Conservation (phyloP, 2,113 vertebrate species). For the Gobio gobio region DNA sequence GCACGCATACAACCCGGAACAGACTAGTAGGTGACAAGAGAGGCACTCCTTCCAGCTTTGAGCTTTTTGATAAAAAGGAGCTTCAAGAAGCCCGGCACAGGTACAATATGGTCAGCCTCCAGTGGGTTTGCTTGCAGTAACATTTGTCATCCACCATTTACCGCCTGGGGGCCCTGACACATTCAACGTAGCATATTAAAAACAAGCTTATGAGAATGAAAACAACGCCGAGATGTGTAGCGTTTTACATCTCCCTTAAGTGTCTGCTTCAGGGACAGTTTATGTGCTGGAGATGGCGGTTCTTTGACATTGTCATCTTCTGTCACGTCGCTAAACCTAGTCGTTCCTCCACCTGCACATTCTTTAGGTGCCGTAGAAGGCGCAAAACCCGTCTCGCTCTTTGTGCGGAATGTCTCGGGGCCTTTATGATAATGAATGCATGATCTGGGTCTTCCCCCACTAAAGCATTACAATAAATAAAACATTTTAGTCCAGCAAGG, state of each 20-base stretch:
- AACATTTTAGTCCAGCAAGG: conserved; percentile 75
- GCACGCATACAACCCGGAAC: conserved; percentile 44
- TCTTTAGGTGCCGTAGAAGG: conserved; percentile 48
- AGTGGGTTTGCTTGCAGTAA: conserved; percentile 69
- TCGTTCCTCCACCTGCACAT: conserved; percentile 50
- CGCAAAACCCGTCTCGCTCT: conserved; percentile 61
- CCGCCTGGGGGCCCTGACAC: conserved; percentile 75
- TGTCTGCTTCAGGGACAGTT: conserved; percentile 83
- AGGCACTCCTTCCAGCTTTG: conserved; percentile 63
- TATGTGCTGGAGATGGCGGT: conserved; percentile 73
- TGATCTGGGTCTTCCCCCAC: conserved; percentile 70
- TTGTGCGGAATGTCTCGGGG: conserved; percentile 77
- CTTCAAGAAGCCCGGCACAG: conserved; percentile 62
- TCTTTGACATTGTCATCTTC: conserved; percentile 81
- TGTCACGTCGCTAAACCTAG: conserved; percentile 66
- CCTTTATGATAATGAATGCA: conserved; percentile 81
- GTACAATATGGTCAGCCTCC: conserved; percentile 76
- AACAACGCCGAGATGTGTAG: conserved; percentile 66
- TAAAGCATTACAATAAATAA: conserved; percentile 82
- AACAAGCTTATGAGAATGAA: conserved; percentile 64
- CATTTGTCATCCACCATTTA: conserved; percentile 63
- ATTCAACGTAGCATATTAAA: conserved; percentile 70
- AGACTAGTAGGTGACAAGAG: conserved; percentile 63
- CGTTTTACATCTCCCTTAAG: conserved; percentile 76
- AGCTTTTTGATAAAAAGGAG: conserved; percentile 67